Evolutionary conservation across 1,140 invertebrate genomes (phyloP), one percentile per base, ranked within the genome.

Genomic region (Trachelipus rathkii): DNA sequence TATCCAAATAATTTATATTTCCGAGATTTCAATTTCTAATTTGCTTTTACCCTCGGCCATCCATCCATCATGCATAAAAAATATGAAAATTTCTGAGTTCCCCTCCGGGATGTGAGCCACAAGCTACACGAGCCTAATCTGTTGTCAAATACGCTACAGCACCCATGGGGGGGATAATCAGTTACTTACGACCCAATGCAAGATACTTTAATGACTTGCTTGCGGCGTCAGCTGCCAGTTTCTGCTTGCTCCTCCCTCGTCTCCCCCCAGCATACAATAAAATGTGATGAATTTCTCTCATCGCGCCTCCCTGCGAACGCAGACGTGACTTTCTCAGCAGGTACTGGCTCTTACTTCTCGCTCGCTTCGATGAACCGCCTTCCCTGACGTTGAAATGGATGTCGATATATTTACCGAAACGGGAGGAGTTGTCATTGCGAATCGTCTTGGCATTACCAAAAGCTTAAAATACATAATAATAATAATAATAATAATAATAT

Each of bases 381-480:
- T 90, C 88, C n/a, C 88, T 45, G 45, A 91, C 90, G 84, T 94
- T 98, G 85, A 99, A 99, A 85, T 98, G 95, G 82, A 99, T 99
- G 84, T 99, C 97, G 82, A 99, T 98, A 85, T 97, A 97, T 86
- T 97, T 97, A 70, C 95, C 95, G 86, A 98, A 98, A 77, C 96
- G 88, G 45, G 95, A 98, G 0, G 96, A 99, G 85, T 99, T 99
- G 85, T 99, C 97, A 84, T 99, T 99, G 75, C 96, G 89, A 70
- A 99, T 95, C 0, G 97, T 99, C 87, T 99, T 99, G 7, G 97
- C 97, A 87, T 99, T 99, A 76, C 97, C 97, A 87, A 99, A 99
- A 5, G 97, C 97, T 92, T 3, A 33, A 3, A 33, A 33, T 33
- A 33, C n/a, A 33, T 33, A 33, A 33, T 33, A 33, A 33, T 33